Evolutionary conservation across 2,113 vertebrate species (phyloP).

Genomic region (Miniopterus natalensis): DNA sequence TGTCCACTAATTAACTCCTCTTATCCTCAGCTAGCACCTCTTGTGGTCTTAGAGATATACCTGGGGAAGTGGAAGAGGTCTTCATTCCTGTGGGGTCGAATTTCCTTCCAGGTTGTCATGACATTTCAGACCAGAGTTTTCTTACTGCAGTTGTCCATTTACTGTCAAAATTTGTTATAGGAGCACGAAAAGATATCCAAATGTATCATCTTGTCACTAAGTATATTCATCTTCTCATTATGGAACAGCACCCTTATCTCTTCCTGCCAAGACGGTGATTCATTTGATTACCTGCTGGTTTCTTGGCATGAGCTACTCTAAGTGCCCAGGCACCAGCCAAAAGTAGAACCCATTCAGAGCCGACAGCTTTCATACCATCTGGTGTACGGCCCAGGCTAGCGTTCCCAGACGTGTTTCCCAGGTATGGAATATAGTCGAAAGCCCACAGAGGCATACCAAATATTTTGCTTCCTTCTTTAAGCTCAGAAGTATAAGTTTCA

Average conservation of each 20-base stretch:
- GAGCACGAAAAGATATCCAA: neutral
- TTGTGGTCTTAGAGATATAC: neutral
- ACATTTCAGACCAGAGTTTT: neutral
- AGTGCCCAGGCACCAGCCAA: neutral
- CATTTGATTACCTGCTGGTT: neutral
- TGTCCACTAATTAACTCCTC: neutral
- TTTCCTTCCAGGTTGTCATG: neutral
- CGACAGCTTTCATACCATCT: neutral
- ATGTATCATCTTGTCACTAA: neutral
- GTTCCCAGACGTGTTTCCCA: neutral
- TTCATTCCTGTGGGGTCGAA: neutral
- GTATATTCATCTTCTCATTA: neutral
- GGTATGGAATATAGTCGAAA: neutral
- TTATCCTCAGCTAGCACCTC: neutral
- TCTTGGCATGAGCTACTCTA: neutral
- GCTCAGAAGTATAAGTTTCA: neutral
- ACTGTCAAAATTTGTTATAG: neutral
- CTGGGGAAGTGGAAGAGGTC: neutral
- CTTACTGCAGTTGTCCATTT: neutral
- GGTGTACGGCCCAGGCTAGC: too few relatives aligned
- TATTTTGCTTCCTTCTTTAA: neutral
- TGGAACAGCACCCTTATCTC: neutral
- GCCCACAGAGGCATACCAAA: neutral
- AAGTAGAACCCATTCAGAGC: neutral
- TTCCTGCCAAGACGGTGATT: neutral